Base-by-base conservation (phyloP, 2,797 vertebrate genomes). In the Micropoecilia bifurca region DNA sequence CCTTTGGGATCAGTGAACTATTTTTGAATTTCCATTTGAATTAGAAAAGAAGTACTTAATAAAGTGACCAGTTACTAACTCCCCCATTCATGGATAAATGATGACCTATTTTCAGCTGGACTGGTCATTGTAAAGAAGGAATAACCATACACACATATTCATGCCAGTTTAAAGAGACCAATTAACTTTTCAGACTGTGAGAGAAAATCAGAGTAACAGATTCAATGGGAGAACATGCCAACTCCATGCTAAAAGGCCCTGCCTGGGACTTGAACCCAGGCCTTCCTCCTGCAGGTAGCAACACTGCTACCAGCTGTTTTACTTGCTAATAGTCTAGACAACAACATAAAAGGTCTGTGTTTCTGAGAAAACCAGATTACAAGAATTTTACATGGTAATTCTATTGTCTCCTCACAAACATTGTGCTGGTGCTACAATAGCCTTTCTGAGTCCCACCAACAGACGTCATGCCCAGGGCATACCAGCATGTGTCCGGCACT, bases 391-490 rank as follows among this genome's bases (percentile, higher is more conserved):
- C 72, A n/a, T 13, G 2, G 9, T 48, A 47, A 28, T 71, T 71
- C 6, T 43, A 22, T 39, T 18, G 3, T 71, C 10, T 4, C 74
- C 30, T 78, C 25, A 66, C 33, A 69, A 59, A 47, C 16, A 16
- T 74, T 77, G 10, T 30, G 3, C 45, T 47, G 10, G 57, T 57
- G 33, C 36, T 63, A 61, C 16, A 48, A 18, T 36, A 28, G 28
- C 45, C 72, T 81, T 12, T 3, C 73, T 48, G 63, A 81, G 48
- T 63, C 50, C 50, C 69, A 75, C 33, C n/a, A 82, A 50, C 75
- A 55, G 53, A 73, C 76, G 16, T 47, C 48, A 83, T 71, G 68
- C 73, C 61, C 80, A 79, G 41, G 30, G 28, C 53, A 78, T 80
- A 50, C 79, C 55, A 50, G 50, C 76, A 77, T 61, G 33, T 50